Base-by-base conservation (phyloP, 2,797 vertebrate genomes). In the Triplophysa bombifrons region DNA sequence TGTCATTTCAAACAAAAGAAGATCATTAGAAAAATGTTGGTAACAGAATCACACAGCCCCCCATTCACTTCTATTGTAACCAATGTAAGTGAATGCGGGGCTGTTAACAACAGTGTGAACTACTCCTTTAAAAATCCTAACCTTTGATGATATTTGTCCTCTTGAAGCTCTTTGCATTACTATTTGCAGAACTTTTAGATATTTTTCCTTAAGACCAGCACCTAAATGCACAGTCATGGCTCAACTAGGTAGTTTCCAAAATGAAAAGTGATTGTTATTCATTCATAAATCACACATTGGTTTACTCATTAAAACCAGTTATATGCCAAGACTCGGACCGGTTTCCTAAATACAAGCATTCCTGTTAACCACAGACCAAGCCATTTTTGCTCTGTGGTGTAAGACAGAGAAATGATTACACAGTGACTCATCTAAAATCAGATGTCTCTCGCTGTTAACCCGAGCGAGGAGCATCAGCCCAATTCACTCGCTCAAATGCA, bases 371-470 rank as follows among this genome's bases (percentile, higher is more conserved):
- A 61, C 63, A 51, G 63, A 41, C 20, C 41, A 20, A 69, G 44
- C 30, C 30, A 63, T 53, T 53, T 82, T 67, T 68, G 25, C 56
- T 53, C 70, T 64, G 46, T 72, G 68, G 58, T 82, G 80, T 77
- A 34, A 71, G 67, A 64, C 69, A 0, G 61, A 66, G 41, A 50
- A 65, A 61, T 66, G 74, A 78, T 68, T 68, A 30, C 63, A 77
- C 61, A 67, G 64, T 76, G 69, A 63, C 53, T 73, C 51, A 58
- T 67, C 67, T 76, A 38, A 50, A 77, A 65, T 81, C 76, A 46
- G 58, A 78, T 78, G 76, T 61, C 11, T 53, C 38, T 75, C 7
- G 22, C 63, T 61, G 53, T 72, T 30, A 72, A 74, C 77, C 76
- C 34, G 50, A 58, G 68, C 60, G 75, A 61, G 46, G 64, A 72